These are phyloP conservation scores for Arnoldichthys spilopterus DNA, from an alignment of 2,797 vertebrate species.

Conservation along the genomic window DNA sequence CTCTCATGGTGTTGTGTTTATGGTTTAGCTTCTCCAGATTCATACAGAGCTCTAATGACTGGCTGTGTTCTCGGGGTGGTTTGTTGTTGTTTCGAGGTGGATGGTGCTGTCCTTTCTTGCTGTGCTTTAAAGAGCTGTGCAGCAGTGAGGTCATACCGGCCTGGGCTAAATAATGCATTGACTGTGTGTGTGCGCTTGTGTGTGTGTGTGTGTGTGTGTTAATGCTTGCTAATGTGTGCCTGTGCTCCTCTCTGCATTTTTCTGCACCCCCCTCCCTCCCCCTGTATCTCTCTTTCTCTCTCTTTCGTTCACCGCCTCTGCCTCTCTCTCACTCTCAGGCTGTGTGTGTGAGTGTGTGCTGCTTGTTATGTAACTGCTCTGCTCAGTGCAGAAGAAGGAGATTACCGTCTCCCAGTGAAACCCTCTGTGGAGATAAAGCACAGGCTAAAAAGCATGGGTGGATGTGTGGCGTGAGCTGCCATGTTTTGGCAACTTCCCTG, in stretches of 20 bases:
- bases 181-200: conserved; percentile 24
- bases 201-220: conserved; percentile 35
- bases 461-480: background rate
- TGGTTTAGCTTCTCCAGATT: background rate
- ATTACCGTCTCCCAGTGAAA: conserved; percentile 64
- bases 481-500: background rate
- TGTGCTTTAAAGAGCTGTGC: conserved; percentile 42
- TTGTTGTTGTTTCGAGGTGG: background rate
- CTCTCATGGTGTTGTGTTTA: background rate
- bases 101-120: conserved; percentile 4
- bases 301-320: conserved; percentile 45
- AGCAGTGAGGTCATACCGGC: conserved; percentile 29
- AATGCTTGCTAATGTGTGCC: conserved; percentile 44
- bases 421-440: conserved; percentile 32
- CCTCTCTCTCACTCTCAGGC: conserved; percentile 53
- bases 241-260: conserved; percentile 46
- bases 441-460: conserved; percentile 20
- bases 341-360: conserved; percentile 59
- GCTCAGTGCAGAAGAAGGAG: conserved; percentile 66
- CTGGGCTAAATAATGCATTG: conserved; percentile 57
- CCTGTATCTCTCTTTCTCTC: conserved; percentile 39
- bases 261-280: conserved; percentile 52
- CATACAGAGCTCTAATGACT: background rate
- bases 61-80: background rate
- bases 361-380: conserved; percentile 72